Percentiles rank a stretch among this genome's conserved stretches.
Conservation (phyloP, 2,888 invertebrate species). For the Volucella inanis region DNA sequence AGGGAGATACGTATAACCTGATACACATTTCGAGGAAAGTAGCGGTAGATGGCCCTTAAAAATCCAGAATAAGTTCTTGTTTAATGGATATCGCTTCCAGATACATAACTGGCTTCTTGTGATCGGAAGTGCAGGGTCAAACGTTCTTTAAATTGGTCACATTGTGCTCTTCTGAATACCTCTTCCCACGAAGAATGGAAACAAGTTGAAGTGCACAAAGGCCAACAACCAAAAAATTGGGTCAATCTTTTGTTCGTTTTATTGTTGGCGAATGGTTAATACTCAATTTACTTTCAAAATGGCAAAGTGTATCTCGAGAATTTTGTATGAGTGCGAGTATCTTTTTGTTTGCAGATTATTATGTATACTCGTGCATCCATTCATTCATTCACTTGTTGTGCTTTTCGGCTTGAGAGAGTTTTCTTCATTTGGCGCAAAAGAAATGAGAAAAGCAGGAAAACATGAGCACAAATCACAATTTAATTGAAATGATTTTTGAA, state of each 20-base stretch:
- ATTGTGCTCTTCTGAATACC: conserved; percentile 37
- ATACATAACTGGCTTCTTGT: background rate
- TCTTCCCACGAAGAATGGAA: conserved; percentile 28
- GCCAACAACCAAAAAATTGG: conserved; percentile 46
- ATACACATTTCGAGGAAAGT: conserved; percentile 27
- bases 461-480: conserved; percentile 67
- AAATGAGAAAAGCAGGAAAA: conserved; percentile 12
- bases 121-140: conserved; percentile 19
- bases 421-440: conserved; percentile 20
- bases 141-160: conserved; percentile 57
- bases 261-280: conserved; percentile 31
- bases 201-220: conserved; percentile 50
- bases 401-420: conserved; percentile 23
- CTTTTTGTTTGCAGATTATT: conserved; percentile 35
- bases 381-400: conserved; percentile 39
- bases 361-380: conserved; percentile 21
- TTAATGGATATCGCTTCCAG: conserved; percentile 5
- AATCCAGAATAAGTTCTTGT: conserved; percentile 36
- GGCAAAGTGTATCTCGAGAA: conserved; percentile 49
- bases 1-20: background rate
- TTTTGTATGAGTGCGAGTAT: background rate
- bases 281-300: conserved; percentile 59
- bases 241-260: conserved; percentile 48
- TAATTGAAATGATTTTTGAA: conserved; percentile 70
- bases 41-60: conserved; percentile 2